phyloP scores from a whole-genome alignment of 2,888 invertebrate species.

The Sipunculus nudus region DNA sequence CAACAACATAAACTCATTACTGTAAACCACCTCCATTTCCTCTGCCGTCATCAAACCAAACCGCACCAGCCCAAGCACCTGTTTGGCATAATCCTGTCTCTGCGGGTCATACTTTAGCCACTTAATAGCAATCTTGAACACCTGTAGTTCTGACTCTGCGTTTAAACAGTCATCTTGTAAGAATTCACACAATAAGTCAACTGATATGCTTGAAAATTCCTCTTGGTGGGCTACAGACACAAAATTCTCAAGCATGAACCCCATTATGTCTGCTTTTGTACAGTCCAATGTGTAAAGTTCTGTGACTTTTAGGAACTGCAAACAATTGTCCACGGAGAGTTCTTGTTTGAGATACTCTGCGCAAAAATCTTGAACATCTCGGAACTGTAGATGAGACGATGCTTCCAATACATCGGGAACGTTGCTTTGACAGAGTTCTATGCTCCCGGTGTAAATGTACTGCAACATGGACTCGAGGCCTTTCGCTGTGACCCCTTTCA shows the following conservation, averaged over 20 bases:
- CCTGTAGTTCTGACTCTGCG: slow-evolving; percentile 39
- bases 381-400: slow-evolving; percentile 43
- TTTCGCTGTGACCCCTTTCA: slow-evolving; percentile 63
- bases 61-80: slow-evolving; percentile 30
- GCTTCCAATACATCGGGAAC: slow-evolving; percentile 37
- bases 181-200: slow-evolving; percentile 40
- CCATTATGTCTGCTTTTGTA: slow-evolving; percentile 38
- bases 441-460: slow-evolving; percentile 59
- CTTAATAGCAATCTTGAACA: slow-evolving; percentile 34
- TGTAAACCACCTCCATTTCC: slow-evolving; percentile 40
- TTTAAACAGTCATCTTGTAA: slow-evolving; percentile 33
- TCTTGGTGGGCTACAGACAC: slow-evolving; percentile 40
- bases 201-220: slow-evolving; percentile 35
- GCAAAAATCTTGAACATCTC: slow-evolving; percentile 38
- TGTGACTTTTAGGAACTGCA: slow-evolving; percentile 41
- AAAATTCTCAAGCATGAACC: slow-evolving; percentile 43
- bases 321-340: slow-evolving; percentile 40
- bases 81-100: slow-evolving; percentile 3
- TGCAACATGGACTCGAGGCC: slow-evolving; percentile 64
- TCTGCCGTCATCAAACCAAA: slow-evolving; percentile 42
- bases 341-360: slow-evolving; percentile 39
- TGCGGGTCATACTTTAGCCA: slow-evolving; percentile 28
- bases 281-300: slow-evolving; percentile 36
- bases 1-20: slow-evolving; percentile 33
- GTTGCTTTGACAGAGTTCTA: slow-evolving; percentile 32